These are phyloP conservation scores for Troides oblongomaculatus DNA, from an alignment of 2,888 invertebrate genomes.

Conservation along the genomic window DNA sequence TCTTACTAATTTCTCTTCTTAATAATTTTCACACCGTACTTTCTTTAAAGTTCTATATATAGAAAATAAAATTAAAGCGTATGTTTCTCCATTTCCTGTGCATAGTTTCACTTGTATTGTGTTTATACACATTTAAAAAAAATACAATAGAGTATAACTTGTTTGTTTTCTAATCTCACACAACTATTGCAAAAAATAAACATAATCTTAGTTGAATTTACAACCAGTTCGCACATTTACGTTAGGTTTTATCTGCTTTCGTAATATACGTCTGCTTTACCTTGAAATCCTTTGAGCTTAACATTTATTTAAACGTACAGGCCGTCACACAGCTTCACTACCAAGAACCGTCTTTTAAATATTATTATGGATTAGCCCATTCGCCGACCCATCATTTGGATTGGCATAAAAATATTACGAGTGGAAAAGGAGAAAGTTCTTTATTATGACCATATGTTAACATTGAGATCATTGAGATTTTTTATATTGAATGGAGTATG, in stretches of 20 bases:
- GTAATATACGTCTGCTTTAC: not conserved
- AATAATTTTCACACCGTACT: too few relatives aligned
- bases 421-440: not conserved
- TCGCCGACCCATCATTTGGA: not conserved
- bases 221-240: slow-evolving; percentile 4
- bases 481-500: too few relatives aligned
- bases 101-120: not conserved
- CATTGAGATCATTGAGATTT: too few relatives aligned
- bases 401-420: too few relatives aligned
- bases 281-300: slow-evolving; percentile 2
- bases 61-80: too few relatives aligned
- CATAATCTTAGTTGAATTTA: slow-evolving; percentile 4
- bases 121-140: not conserved
- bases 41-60: too few relatives aligned
- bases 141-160: not conserved
- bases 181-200: not conserved
- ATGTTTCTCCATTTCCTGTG: too few relatives aligned
- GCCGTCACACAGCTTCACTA: not conserved
- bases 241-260: slow-evolving; percentile 11
- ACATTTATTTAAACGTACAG: not conserved
- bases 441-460: too few relatives aligned
- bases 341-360: not conserved
- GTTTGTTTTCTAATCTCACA: not conserved
- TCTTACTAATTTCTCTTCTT: too few relatives aligned
- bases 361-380: not conserved